Evolutionary conservation across 1,140 invertebrate genomes (phyloP).

Genomic region (Idris sp.): DNA sequence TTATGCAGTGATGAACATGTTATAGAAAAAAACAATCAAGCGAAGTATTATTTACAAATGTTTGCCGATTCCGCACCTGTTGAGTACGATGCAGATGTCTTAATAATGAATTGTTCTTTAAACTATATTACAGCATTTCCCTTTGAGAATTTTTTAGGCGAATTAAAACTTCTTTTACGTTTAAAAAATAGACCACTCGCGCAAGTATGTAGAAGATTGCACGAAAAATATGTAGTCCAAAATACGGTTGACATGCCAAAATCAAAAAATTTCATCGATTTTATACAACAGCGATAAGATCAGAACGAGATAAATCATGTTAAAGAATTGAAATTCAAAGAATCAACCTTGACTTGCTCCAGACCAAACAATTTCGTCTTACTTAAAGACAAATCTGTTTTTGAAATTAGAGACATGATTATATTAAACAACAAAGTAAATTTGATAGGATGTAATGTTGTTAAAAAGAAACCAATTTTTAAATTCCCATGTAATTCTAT

Average conservation of each 20-base stretch:
- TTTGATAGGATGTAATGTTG: constrained; percentile 20
- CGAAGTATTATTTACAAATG: constrained; percentile 35
- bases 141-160: constrained; percentile 41
- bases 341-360: constrained; percentile 10
- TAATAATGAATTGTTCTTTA: constrained; percentile 24
- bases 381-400: constrained; percentile 27
- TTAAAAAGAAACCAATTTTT: constrained; percentile 25
- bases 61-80: constrained; percentile 7
- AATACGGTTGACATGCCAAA: constrained; percentile 10
- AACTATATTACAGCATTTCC: constrained; percentile 30
- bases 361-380: constrained; percentile 30
- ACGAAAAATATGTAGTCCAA: constrained; percentile 24
- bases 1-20: constrained; percentile 25
- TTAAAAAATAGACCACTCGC: constrained; percentile 35
- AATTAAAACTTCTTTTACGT: constrained; percentile 26
- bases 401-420: constrained; percentile 30
- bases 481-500: constrained; percentile 19
- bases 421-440: constrained; percentile 1
- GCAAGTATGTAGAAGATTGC: constrained; percentile 28
- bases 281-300: constrained; percentile 6
- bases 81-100: constrained; percentile 15
- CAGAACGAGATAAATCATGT: constrained; percentile 11
- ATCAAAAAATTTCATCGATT: not conserved
- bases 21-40: constrained; percentile 13
- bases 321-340: constrained; percentile 19